These are phyloP conservation scores for Epirrita christyi DNA, from an alignment of 2,888 invertebrate species.

Conservation along the genomic window DNA sequence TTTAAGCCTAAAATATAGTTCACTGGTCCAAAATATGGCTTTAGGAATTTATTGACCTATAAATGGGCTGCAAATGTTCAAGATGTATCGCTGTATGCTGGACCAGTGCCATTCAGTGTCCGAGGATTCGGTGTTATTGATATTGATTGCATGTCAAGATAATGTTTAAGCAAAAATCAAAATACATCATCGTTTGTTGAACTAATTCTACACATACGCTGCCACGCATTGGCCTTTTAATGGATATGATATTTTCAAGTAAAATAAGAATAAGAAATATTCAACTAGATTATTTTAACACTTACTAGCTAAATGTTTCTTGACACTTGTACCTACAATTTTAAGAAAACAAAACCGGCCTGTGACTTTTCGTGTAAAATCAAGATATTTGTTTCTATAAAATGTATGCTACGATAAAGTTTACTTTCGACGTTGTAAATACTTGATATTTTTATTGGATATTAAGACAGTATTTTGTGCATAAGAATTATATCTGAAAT, in stretches of 20 bases:
- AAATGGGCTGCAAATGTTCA: conserved; percentile 45
- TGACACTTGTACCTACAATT: conserved; percentile 10
- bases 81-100: conserved; percentile 42
- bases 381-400: conserved; percentile 23
- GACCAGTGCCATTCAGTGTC: conserved; percentile 48
- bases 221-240: conserved; percentile 14
- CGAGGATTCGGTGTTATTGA: conserved; percentile 50
- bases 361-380: conserved; percentile 18
- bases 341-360: conserved; percentile 11
- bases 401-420: conserved; percentile 46
- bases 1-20: conserved; percentile 47
- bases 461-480: conserved; percentile 62
- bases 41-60: conserved; percentile 40
- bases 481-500: conserved; percentile 51
- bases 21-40: conserved; percentile 50
- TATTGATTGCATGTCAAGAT: conserved; percentile 66
- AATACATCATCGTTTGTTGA: conserved; percentile 47
- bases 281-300: not conserved
- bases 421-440: conserved; percentile 65
- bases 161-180: conserved; percentile 55
- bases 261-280: conserved; percentile 1
- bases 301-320: not conserved
- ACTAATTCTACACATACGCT: conserved; percentile 29
- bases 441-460: conserved; percentile 59
- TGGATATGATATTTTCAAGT: conserved; percentile 7